These are phyloP conservation scores for Emydoidea blandingii DNA, from an alignment of 2,797 vertebrate species.

Conservation along the genomic window DNA sequence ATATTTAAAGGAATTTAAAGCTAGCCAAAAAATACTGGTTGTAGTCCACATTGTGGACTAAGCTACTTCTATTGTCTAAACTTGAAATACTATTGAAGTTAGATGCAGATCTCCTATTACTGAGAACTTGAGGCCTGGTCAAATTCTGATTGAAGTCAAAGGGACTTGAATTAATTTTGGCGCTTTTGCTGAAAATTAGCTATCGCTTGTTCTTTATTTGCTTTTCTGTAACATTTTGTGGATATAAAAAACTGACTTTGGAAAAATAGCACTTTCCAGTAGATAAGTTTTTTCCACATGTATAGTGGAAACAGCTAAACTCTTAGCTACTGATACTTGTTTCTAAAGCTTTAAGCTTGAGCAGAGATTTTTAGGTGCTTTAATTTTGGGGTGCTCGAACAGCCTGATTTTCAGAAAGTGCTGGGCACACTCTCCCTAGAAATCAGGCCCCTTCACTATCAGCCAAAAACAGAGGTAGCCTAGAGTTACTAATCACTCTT, in stretches of 20 bases:
- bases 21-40: background rate
- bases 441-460: background rate
- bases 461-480: background rate
- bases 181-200: background rate
- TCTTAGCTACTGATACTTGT: background rate
- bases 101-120: background rate
- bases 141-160: background rate
- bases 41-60: background rate
- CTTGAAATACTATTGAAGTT: background rate
- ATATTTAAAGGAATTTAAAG: background rate
- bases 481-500: background rate
- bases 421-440: background rate
- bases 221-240: background rate
- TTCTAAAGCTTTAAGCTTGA: background rate
- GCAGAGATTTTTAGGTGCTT: background rate
- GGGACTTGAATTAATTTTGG: background rate
- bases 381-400: background rate
- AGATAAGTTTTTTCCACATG: background rate
- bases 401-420: background rate
- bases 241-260: background rate
- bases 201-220: background rate
- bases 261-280: background rate
- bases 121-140: background rate
- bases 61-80: background rate
- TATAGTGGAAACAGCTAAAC: background rate